phyloP scores from a whole-genome alignment of 2,888 invertebrate genomes.

The Drosophila borealis region DNA sequence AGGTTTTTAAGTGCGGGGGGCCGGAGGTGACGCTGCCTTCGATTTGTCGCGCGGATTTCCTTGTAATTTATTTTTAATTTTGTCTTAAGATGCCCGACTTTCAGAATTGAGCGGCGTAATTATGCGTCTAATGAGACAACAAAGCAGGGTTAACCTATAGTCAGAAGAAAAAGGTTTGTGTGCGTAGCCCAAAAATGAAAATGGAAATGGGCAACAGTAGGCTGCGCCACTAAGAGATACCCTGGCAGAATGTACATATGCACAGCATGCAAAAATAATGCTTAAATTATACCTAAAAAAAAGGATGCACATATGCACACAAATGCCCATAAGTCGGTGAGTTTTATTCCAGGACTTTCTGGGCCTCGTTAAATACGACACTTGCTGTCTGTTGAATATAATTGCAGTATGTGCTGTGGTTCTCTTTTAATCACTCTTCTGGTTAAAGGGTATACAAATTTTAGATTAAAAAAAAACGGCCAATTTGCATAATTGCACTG shows the following conservation, averaged over 20 bases:
- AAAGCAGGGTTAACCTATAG: conserved; percentile 57
- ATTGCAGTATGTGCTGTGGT: too few relatives aligned
- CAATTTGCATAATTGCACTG: conserved; percentile 74
- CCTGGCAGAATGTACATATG: neutral
- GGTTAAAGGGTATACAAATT: neutral
- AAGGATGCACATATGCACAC: too few relatives aligned
- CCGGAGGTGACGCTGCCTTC: conserved; percentile 38
- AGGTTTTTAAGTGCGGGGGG: conserved; percentile 40
- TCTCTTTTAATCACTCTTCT: too few relatives aligned
- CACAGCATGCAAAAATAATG: rapidly evolving
- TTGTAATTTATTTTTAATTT: conserved; percentile 76
- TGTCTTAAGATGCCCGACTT: conserved; percentile 48
- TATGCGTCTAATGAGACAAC: conserved; percentile 79
- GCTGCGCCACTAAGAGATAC: conserved; percentile 1
- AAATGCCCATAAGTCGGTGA: too few relatives aligned
- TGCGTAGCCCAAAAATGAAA: conserved; percentile 23
- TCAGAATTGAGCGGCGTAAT: conserved; percentile 64
- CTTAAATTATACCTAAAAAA: neutral
- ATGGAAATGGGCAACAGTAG: neutral
- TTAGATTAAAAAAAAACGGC: conserved; percentile 29
- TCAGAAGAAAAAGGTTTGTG: conserved; percentile 15
- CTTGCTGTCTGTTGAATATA: too few relatives aligned
- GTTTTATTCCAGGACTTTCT: too few relatives aligned
- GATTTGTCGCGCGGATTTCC: conserved; percentile 68
- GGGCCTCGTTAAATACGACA: too few relatives aligned